Evolutionary conservation across 2,888 invertebrate species (phyloP), one percentile per base, ranked within the genome.

Genomic region (Caenorhabditis drosophilae): DNA sequence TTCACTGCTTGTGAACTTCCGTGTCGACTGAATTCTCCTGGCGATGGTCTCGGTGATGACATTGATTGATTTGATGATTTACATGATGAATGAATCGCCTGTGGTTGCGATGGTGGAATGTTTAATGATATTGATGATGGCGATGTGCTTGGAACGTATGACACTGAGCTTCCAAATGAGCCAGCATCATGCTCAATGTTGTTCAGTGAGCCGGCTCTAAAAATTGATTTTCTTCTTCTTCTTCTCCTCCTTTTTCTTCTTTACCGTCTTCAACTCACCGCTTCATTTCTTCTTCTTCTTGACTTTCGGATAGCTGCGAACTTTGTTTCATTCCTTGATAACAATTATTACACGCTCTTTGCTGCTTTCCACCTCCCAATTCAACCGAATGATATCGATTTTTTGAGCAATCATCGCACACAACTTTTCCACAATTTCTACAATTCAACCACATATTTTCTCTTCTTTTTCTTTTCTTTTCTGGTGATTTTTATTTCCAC

Each of bases 401-500:
- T 12, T 38, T 46, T 9, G 69, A 70, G 42, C 75, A 75, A 2
- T 23, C 40, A 2, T 60, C 54, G 41, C 75, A 75, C 16, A 75
- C 72, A 0, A 69, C 49, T n/a, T 51, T 25, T n/a, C 69, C 68
- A 46, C 75, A 75, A 26, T 67, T 51, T 31, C n/a, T n/a, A n/a
- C n/a, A n/a, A n/a, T n/a, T n/a, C n/a, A n/a, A n/a, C n/a, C n/a
- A n/a, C n/a, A n/a, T n/a, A n/a, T n/a, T n/a, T n/a, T n/a, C n/a
- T n/a, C n/a, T n/a, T n/a, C n/a, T n/a, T n/a, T n/a, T n/a, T n/a
- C n/a, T n/a, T n/a, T n/a, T n/a, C n/a, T n/a, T n/a, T n/a, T n/a
- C n/a, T n/a, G n/a, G n/a, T n/a, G n/a, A n/a, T n/a, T n/a, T n/a
- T n/a, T n/a, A n/a, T n/a, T n/a, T n/a, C n/a, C n/a, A n/a, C n/a